Conservation (phyloP, 2,113 vertebrate genomes). For the Terrapene triunguis region DNA sequence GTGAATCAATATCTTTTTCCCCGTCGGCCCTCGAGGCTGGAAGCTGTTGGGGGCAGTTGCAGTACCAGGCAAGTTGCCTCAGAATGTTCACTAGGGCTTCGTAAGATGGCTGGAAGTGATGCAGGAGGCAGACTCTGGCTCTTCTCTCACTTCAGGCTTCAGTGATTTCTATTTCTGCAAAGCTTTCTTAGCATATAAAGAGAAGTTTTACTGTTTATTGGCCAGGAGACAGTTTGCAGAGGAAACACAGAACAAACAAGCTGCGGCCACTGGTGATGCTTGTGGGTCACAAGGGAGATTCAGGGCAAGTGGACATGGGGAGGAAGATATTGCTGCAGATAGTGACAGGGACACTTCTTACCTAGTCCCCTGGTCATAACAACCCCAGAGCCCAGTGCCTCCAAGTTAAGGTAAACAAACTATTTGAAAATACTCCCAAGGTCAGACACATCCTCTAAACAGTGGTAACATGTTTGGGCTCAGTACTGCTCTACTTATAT, state of each 20-base stretch:
- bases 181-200: not conserved
- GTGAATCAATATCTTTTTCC: not conserved
- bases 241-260: not conserved
- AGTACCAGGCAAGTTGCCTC: not conserved
- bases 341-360: not conserved
- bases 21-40: not conserved
- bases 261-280: accelerated
- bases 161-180: not conserved
- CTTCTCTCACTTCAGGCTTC: not conserved
- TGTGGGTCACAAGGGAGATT: accelerated
- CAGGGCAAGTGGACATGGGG: too few species aligned
- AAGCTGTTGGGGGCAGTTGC: not conserved
- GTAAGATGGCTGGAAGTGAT: not conserved
- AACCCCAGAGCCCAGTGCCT: accelerated
- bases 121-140: not conserved
- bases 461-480: not conserved
- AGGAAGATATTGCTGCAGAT: not conserved
- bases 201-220: not conserved
- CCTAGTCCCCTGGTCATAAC: accelerated
- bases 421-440: not conserved
- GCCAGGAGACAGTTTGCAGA: accelerated
- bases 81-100: not conserved
- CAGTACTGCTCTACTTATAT: accelerated
- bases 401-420: not conserved
- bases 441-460: accelerated